phyloP scores from a whole-genome alignment of 2,113 vertebrate species.

The Suncus etruscus region DNA sequence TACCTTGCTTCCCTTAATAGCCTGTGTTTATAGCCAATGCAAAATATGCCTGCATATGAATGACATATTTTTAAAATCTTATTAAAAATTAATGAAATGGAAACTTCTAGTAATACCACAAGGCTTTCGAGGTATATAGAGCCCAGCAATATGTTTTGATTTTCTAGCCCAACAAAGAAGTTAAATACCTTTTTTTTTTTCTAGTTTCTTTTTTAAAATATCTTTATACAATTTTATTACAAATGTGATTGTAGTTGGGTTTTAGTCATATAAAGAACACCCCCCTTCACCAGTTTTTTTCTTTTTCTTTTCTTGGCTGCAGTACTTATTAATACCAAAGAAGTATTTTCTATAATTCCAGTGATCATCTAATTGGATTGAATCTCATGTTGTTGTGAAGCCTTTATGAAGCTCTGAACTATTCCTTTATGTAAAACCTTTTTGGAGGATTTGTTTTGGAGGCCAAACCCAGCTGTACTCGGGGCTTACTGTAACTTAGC shows the following conservation, averaged over 20 bases:
- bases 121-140: background rate
- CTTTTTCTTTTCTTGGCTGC: no score
- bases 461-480: no score
- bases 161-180: slow-evolving; percentile 1
- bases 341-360: background rate
- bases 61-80: background rate
- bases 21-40: slow-evolving; percentile 9
- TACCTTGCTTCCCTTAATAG: slow-evolving; percentile 21
- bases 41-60: slow-evolving; percentile 32
- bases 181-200: background rate
- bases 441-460: no score
- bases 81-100: slow-evolving; percentile 29
- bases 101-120: background rate
- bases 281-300: no score
- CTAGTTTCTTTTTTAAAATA: no score
- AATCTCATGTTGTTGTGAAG: background rate
- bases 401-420: background rate
- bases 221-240: no score
- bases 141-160: background rate
- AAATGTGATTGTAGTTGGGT: no score
- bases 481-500: no score
- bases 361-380: background rate
- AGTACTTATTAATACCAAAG: background rate
- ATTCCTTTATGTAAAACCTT: no score
- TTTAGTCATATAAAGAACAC: no score